These are phyloP conservation scores for Stegastes partitus DNA, from an alignment of 2,113 vertebrate species.

Conservation along the genomic window DNA sequence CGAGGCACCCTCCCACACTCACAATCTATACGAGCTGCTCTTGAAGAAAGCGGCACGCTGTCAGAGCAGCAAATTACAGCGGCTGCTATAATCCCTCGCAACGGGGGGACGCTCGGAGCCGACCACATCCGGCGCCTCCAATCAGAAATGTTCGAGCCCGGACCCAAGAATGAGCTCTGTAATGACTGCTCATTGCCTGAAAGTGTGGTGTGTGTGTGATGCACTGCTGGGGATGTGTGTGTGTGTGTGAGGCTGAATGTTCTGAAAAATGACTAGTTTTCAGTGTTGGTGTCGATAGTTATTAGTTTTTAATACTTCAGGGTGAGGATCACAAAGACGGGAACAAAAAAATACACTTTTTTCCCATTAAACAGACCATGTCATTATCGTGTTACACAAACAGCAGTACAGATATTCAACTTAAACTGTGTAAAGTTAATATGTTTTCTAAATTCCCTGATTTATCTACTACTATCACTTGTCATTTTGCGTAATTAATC, in stretches of 20 bases:
- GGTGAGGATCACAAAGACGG: no score
- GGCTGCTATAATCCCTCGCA: conserved; percentile 17
- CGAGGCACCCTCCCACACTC: conserved; percentile 29
- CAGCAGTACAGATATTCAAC: no score
- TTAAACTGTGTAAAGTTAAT: no score
- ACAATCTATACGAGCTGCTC: conserved; percentile 23
- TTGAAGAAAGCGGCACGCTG: conserved; percentile 25
- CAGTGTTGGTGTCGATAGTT: no score
- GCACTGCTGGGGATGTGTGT: conserved; percentile 4
- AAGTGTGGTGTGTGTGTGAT: neutral
- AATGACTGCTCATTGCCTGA: conserved; percentile 12
- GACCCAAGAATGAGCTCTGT: neutral
- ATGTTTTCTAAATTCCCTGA: no score
- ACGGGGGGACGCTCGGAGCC: neutral
- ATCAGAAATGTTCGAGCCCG: neutral
- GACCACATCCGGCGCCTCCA: neutral
- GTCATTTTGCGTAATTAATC: no score
- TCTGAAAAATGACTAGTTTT: no score
- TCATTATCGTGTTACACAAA: no score
- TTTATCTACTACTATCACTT: no score
- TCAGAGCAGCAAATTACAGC: conserved; percentile 38
- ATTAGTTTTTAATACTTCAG: no score
- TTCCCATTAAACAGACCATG: no score
- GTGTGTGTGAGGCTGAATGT: neutral
- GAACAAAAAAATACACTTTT: no score